phyloP scores from a whole-genome alignment of 2,888 invertebrate species.

The Dione vanillae region DNA sequence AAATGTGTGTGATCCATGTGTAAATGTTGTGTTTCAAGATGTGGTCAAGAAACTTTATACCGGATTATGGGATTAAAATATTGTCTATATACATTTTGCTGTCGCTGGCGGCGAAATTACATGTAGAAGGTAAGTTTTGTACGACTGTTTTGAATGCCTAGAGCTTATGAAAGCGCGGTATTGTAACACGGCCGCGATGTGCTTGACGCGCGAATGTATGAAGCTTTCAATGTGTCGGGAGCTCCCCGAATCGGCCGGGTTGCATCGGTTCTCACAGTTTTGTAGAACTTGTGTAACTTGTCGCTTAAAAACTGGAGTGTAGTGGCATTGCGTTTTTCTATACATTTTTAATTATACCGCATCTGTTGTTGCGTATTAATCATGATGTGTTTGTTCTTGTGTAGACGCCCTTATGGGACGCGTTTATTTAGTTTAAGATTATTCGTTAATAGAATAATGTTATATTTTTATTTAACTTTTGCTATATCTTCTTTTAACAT shows the following conservation, averaged over 20 bases:
- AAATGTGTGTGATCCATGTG: slow-evolving; percentile 84
- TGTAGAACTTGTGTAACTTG: slow-evolving; percentile 78
- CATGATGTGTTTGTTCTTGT: slow-evolving; percentile 29
- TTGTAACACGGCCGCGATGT: slow-evolving; percentile 62
- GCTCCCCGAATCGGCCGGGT: slow-evolving; percentile 64
- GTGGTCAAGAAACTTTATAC: slow-evolving; percentile 88
- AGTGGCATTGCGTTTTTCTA: slow-evolving; percentile 76
- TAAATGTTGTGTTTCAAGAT: slow-evolving; percentile 86
- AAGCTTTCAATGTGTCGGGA: slow-evolving; percentile 63
- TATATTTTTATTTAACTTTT: not conserved
- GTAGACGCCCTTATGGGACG: slow-evolving; percentile 3
- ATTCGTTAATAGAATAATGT: not conserved
- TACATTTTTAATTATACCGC: slow-evolving; percentile 73
- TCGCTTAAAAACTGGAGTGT: slow-evolving; percentile 82
- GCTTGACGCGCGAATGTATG: slow-evolving; percentile 57
- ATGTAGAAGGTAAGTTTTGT: slow-evolving; percentile 82
- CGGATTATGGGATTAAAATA: slow-evolving; percentile 88
- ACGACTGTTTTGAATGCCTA: slow-evolving; percentile 56
- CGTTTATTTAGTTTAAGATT: not conserved
- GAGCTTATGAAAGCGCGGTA: slow-evolving; percentile 81
- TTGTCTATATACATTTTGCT: slow-evolving; percentile 75
- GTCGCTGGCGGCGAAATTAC: slow-evolving; percentile 76
- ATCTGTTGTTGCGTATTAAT: slow-evolving; percentile 64
- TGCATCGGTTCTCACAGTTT: slow-evolving; percentile 79
- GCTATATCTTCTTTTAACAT: too few species aligned